A percentile compares a stretch with the other conserved stretches of the same genome.
Conservation (phyloP, 2,113 vertebrate genomes). For the Microcebus lehilahytsara region DNA sequence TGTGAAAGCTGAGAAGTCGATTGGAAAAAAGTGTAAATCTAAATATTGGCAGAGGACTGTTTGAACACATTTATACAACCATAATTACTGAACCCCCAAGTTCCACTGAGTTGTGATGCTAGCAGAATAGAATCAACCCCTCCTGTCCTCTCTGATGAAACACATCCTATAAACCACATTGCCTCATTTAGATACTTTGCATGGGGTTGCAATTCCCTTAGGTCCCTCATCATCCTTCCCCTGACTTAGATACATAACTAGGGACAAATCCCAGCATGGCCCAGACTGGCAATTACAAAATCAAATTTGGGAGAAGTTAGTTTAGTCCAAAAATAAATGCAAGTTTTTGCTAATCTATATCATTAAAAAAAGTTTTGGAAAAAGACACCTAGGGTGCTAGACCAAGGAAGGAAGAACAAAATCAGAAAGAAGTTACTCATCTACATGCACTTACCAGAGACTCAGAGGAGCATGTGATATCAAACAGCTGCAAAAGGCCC, state of each 20-base stretch:
- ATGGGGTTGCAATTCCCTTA: background rate
- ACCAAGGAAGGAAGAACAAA: background rate
- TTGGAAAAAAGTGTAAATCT: background rate
- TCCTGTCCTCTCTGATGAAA: background rate
- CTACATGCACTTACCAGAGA: background rate
- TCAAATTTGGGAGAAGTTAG: background rate
- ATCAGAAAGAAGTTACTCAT: background rate
- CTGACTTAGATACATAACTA: background rate
- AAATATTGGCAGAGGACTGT: background rate
- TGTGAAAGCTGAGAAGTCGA: background rate
- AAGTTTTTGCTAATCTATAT: background rate
- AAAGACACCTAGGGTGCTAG: background rate
- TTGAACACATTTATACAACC: background rate
- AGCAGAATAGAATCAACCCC: background rate
- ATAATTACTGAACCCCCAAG: background rate
- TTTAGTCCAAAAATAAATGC: background rate
- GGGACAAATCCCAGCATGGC: background rate
- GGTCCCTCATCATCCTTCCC: background rate
- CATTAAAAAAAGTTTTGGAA: background rate
- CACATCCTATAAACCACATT: background rate
- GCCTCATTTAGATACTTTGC: background rate
- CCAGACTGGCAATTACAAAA: background rate
- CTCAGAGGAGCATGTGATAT: background rate
- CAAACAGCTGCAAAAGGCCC: accelerated
- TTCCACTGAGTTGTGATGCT: background rate